Evolutionary conservation across 2,888 invertebrate genomes (phyloP).

Genomic region (Euplexia lucipara): DNA sequence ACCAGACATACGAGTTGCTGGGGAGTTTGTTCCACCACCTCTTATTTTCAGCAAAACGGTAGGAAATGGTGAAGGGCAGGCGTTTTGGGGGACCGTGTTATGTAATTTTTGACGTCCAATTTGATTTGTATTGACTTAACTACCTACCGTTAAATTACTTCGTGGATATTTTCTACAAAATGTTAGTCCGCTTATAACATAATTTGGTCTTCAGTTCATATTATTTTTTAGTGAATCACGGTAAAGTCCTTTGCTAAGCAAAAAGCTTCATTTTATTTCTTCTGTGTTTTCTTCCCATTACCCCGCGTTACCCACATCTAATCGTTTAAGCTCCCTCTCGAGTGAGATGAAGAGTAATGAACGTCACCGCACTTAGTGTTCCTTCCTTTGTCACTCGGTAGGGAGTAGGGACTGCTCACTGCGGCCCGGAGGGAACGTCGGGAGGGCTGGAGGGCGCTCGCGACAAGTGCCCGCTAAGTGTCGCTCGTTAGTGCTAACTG

Average conservation of each 20-base stretch:
- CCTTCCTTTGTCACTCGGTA: constrained; percentile 23
- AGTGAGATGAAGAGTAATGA: constrained; percentile 49
- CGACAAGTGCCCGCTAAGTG: constrained; percentile 29
- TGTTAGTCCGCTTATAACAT: too few species aligned
- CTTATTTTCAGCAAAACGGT: too few species aligned
- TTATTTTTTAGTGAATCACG: too few species aligned
- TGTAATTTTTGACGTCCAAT: too few species aligned
- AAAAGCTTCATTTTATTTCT: constrained; percentile 21
- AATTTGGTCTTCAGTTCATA: too few species aligned
- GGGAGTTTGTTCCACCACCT: too few species aligned
- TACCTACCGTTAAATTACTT: too few species aligned
- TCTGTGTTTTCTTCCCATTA: constrained; percentile 10
- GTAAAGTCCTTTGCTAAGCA: background rate
- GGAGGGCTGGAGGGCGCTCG: background rate
- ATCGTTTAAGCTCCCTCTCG: constrained; percentile 27
- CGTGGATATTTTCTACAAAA: too few species aligned
- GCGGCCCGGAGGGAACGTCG: constrained; percentile 2
- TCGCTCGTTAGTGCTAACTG: constrained; percentile 42
- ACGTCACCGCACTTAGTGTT: constrained; percentile 22
- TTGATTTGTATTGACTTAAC: too few species aligned
- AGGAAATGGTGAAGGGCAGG: too few species aligned
- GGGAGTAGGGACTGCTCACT: constrained; percentile 29
- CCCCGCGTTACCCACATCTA: constrained; percentile 7
- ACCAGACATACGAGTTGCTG: too few species aligned
- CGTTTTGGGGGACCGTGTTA: too few species aligned